Evolutionary conservation across 2,888 invertebrate species (phyloP), one percentile per base, ranked within the genome.

Genomic region (Theretra japonica): DNA sequence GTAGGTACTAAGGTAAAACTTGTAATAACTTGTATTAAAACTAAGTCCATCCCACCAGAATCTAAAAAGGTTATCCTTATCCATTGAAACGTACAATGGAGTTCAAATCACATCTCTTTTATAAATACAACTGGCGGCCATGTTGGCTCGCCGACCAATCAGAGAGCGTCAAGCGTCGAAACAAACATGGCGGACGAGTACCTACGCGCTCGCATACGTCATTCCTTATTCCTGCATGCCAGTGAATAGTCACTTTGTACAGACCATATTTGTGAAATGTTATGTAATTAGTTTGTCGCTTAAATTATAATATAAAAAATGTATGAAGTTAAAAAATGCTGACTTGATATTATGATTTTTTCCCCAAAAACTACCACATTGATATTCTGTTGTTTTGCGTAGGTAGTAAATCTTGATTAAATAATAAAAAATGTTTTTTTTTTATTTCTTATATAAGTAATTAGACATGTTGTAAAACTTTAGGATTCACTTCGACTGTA

Each of bases 91-190:
- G 76, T 74, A 57, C 72, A 79, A 78, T 75, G 75, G 74, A 77
- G 80, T 81, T 80, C 76, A 73, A 80, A 83, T 80, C 77, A 77
- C 77, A 75, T 79, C 82, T 80, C 80, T 79, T 80, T 82, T 81
- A 81, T 74, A 82, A 80, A 82, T 79, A 82, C 75, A 76, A 77
- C 77, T 83, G 87, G 87, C 90, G 84, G 89, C 94, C 94, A 94
- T 94, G 83, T 93, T 93, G 87, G 76, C 74, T 76, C 73, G 76
- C 76, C 78, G 80, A 80, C 94, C 94, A 94, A 94, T 94, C 88
- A 89, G 83, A 83, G 78, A 79, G 79, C 86, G 83, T 81, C 81
- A 78, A 78, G 77, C 75, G 77, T 76, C 76, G 75, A 80, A 86
- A 82, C 79, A 86, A 90, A 91, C 80, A 94, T 93, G 94, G 94